Percentiles rank a stretch among this genome's conserved stretches.
Evolutionary conservation across 2,888 invertebrate species (phyloP).

Genomic region (Drosophila macrospina): DNA sequence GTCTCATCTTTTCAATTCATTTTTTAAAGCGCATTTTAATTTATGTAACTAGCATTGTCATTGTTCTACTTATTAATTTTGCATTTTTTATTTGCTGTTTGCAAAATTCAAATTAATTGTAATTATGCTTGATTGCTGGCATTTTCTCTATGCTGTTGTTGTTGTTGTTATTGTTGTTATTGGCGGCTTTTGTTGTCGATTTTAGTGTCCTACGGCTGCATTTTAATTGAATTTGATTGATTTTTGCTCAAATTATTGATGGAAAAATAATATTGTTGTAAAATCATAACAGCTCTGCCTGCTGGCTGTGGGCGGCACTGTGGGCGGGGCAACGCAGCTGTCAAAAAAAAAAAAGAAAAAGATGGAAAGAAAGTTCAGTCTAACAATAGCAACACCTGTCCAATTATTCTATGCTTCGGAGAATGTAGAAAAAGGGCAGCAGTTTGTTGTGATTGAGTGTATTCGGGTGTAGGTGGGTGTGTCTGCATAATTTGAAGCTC

Average conservation of each 20-base stretch:
- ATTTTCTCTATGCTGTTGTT: slow-evolving; percentile 4
- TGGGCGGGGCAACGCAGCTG: slow-evolving; percentile 25
- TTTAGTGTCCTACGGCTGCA: slow-evolving; percentile 56
- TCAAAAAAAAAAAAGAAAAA: slow-evolving; percentile 21
- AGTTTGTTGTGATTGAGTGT: slow-evolving; percentile 14
- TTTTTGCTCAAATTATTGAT: slow-evolving; percentile 79
- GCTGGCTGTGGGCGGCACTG: not conserved
- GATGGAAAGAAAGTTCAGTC: slow-evolving; percentile 5
- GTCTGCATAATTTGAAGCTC: slow-evolving; percentile 28
- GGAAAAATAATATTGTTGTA: slow-evolving; percentile 79
- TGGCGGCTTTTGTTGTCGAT: slow-evolving; percentile 29
- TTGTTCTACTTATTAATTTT: slow-evolving; percentile 7
- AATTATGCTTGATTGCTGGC: slow-evolving; percentile 65
- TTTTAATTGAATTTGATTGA: slow-evolving; percentile 81
- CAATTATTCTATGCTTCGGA: slow-evolving; percentile 18
- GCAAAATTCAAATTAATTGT: slow-evolving; percentile 63
- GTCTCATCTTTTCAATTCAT: slow-evolving; percentile 24
- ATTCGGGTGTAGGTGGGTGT: no score
- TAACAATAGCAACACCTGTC: slow-evolving; percentile 54
- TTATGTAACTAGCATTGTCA: slow-evolving; percentile 39
- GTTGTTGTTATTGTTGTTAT: slow-evolving; percentile 15
- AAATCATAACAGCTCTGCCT: slow-evolving; percentile 66
- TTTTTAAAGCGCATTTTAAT: slow-evolving; percentile 57
- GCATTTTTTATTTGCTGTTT: no score
- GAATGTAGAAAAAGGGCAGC: slow-evolving; percentile 16